Conservation (phyloP, 1,140 invertebrate species). For the Antheraea mylitta region DNA sequence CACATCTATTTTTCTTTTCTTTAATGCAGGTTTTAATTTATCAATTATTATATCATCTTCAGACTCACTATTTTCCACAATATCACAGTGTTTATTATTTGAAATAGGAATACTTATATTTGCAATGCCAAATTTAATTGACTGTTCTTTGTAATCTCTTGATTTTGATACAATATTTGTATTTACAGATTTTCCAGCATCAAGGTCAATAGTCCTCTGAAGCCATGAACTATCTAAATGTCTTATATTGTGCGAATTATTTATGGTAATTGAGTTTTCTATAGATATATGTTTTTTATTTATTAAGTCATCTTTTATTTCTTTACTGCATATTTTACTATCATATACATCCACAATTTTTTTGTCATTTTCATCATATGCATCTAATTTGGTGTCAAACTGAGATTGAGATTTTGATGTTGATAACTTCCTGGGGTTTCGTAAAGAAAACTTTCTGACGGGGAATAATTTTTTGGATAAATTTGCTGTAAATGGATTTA, state of each 20-base stretch:
- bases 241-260: constrained; percentile 33
- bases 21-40: constrained; percentile 68
- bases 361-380: background rate
- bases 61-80: constrained; percentile 83
- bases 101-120: constrained; percentile 47
- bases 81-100: constrained; percentile 71
- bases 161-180: constrained; percentile 9
- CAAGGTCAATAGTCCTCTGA: constrained; percentile 59
- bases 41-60: constrained; percentile 66
- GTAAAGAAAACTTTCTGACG: constrained; percentile 82
- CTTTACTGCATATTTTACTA: background rate
- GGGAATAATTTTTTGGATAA: constrained; percentile 87
- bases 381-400: background rate
- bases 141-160: constrained; percentile 16
- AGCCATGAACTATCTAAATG: constrained; percentile 80
- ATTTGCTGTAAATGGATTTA: constrained; percentile 56
- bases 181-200: background rate
- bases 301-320: background rate
- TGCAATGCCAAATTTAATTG: constrained; percentile 57
- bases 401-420: background rate
- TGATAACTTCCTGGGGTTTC: constrained; percentile 85
- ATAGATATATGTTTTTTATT: background rate
- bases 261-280: background rate
- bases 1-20: constrained; percentile 62
- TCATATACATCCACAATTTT: background rate